Base-by-base conservation (phyloP, 2,113 vertebrate genomes). In the Polypterus senegalus region DNA sequence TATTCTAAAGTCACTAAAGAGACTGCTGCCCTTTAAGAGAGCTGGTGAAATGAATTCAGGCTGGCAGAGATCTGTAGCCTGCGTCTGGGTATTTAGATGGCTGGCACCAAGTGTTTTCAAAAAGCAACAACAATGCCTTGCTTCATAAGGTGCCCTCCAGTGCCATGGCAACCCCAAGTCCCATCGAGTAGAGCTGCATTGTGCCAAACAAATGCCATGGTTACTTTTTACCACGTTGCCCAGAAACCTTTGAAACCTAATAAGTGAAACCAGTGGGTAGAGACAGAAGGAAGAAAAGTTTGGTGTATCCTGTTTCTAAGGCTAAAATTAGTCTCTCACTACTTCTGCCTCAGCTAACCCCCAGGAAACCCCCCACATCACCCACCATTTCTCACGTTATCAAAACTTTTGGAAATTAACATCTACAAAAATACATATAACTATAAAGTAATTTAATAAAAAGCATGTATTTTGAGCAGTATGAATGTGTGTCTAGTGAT, bases 91-190 rank as follows among this genome's bases (percentile, higher is more conserved):
- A 51, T 51, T 51, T 51, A 51, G 49, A 51, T 51, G 49, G 49
- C 49, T 51, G 49, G 49, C 49, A 51, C 49, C 49, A 9, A 51
- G 49, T 9, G 49, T 9, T 51, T 51, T 51, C 49, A 76, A 70
- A 69, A 60, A 71, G 68, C 70, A 64, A 77, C 79, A 82, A 86
- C 86, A 88, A 88, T 85, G 80, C 83, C 81, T 76, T 73, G 81
- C 82, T 86, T 88, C 83, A 85, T 86, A 81, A 86, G 82, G 83
- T 86, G 77, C 83, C 86, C 81, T 70, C 76, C 61, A 83, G 80
- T 88, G 82, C 82, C 86, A 88, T 88, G 86, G 86, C 86, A 86
- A 88, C 86, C 84, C 80, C 77, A 78, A 83, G 76, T 63, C 79
- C 85, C 80, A 81, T 79, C 82, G 75, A 74, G 74, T 71, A 78